Percentiles rank a stretch among this genome's conserved stretches.
Conservation (phyloP, 2,113 vertebrate genomes). For the Chaetops frenatus region DNA sequence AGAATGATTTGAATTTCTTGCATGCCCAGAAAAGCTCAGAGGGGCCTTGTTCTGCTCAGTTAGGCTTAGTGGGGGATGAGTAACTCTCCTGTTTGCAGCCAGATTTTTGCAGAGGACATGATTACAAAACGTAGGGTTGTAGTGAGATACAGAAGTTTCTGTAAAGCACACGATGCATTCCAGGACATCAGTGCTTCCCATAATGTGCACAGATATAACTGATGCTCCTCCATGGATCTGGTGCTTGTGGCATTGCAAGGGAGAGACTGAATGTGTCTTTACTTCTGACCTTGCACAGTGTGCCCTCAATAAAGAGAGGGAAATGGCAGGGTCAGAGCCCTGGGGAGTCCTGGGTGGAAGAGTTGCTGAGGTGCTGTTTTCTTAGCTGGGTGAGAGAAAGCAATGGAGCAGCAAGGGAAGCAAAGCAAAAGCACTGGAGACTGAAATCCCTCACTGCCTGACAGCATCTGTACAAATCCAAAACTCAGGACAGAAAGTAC, state of each 20-base stretch:
- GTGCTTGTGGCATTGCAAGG: fast-evolving
- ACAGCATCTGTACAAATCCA: neutral
- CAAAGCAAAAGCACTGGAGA: neutral
- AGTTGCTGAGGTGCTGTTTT: neutral
- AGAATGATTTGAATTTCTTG: neutral
- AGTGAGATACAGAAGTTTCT: neutral
- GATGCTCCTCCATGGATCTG: neutral
- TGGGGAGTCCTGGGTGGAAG: neutral
- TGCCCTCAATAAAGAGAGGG: fast-evolving
- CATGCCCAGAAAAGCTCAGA: neutral
- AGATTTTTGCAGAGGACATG: neutral
- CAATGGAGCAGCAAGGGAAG: neutral
- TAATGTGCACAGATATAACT: neutral
- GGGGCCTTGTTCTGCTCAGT: neutral
- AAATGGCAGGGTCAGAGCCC: neutral
- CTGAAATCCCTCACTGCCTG: neutral
- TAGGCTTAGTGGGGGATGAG: neutral
- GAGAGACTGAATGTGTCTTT: neutral
- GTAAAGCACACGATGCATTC: neutral
- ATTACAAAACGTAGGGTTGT: neutral
- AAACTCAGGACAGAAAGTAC: neutral
- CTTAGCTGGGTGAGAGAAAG: neutral
- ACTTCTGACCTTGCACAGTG: neutral
- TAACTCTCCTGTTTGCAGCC: neutral
- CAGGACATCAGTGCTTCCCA: neutral